Base-by-base conservation (phyloP, 2,113 vertebrate species). In the Calidris pugnax region DNA sequence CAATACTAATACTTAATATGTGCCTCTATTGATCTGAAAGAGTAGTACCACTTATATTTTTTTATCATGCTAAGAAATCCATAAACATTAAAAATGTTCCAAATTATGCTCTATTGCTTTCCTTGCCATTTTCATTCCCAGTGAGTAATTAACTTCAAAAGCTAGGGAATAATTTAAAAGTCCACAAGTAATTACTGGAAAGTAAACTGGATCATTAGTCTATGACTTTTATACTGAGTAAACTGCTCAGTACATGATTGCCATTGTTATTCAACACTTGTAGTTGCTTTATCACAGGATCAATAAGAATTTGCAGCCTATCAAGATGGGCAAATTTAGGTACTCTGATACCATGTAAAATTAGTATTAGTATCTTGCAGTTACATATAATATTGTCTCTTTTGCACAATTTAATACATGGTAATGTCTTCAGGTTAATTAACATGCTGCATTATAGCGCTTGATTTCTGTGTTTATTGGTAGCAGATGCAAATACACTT, bases 201-300 rank as follows among this genome's bases (percentile, higher is more conserved):
- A 97, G 50, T 74, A 92, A 98, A 92, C 60, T 94, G 56, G 79
- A 86, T 89, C 96, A 94, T 95, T 82, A 92, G 41, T 39, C 69
- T 77, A 24, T 93, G 85, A 92, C 43, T 97, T 95, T 48, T 60
- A 80, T 18, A 39, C 28, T 30, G 63, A 48, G 50, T 60, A 81
- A 45, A 90, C 71, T 45, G 41, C 18, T 55, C 22, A 76, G 28
- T 66, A 84, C 24, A 55, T 77, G 77, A 89, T 50, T 95, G 47
- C 10, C 47, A 93, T 89, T 90, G 32, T 90, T 97, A 95, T 95
- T 96, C 90, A 89, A 82, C 47, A 82, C 23, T 43, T 39, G 47
- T 55, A 95, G 92, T 50, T 71, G 48, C 28, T 96, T 96, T 95
- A 97, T 97, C 59, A 95, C 32, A 87, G 89, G 97, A 97, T 97